These are phyloP conservation scores for Brachypodius melanocephalos DNA, from an alignment of 2,113 vertebrate species.

Conservation along the genomic window DNA sequence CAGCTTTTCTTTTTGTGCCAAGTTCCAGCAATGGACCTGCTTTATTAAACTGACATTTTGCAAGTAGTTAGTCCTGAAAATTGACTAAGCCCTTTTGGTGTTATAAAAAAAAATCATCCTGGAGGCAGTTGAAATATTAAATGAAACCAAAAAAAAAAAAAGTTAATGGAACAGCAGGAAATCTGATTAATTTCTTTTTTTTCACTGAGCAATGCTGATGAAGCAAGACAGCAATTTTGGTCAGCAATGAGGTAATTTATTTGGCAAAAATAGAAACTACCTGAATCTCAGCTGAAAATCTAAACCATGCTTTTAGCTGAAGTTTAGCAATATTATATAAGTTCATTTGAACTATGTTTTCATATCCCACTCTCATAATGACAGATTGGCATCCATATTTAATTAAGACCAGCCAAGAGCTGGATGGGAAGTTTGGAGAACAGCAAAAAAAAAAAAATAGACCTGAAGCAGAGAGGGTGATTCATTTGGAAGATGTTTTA, in stretches of 20 bases:
- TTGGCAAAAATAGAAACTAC: slow-evolving; percentile 48
- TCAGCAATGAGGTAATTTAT: slow-evolving; percentile 37
- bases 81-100: slow-evolving; percentile 49
- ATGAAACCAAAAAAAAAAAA: slow-evolving; percentile 4
- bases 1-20: slow-evolving; percentile 9
- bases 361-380: background rate
- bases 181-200: slow-evolving; percentile 41
- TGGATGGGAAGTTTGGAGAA: background rate
- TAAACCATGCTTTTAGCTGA: background rate
- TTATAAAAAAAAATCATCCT: slow-evolving; percentile 52
- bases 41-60: slow-evolving; percentile 65
- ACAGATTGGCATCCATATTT: background rate
- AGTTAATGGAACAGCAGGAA: slow-evolving; percentile 13
- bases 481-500: background rate
- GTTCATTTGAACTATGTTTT: background rate
- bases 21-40: slow-evolving; percentile 8
- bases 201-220: background rate
- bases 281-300: slow-evolving; percentile 18
- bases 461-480: background rate
- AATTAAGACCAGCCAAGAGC: background rate
- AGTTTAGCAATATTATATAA: background rate
- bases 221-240: slow-evolving; percentile 23
- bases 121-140: slow-evolving; percentile 44
- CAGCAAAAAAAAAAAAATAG: background rate
- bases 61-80: slow-evolving; percentile 61